Percentiles rank a stretch among this genome's conserved stretches.
Conservation (phyloP, 2,113 vertebrate species). For the Cygnus buccinator region DNA sequence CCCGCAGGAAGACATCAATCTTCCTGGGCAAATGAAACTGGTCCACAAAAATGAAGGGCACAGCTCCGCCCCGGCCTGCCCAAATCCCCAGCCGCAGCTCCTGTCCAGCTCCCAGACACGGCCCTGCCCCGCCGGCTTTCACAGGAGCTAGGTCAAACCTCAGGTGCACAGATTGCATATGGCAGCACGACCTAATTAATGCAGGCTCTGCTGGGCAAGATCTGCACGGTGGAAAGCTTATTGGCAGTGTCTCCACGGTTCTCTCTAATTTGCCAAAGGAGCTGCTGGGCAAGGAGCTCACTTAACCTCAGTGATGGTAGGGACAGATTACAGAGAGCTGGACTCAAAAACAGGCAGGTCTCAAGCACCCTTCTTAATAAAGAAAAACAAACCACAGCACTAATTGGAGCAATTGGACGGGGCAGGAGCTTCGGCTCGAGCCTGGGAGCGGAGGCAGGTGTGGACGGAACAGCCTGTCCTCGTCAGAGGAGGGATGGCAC, state of each 20-base stretch:
- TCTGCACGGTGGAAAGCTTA: not conserved
- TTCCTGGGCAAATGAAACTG: not conserved
- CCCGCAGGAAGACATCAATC: not conserved
- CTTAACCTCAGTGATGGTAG: not conserved
- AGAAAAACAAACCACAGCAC: not conserved
- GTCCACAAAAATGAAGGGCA: conserved; percentile 17
- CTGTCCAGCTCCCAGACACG: not conserved
- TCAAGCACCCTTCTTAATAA: not conserved
- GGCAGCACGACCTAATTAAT: conserved; percentile 43
- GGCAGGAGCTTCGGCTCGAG: not conserved
- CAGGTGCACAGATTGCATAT: conserved; percentile 9
- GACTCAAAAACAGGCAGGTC: not conserved
- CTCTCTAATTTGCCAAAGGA: conserved; percentile 42
- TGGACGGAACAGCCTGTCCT: fast-evolving
- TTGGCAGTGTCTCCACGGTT: not conserved
- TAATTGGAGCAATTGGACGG: not conserved
- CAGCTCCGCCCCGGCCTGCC: conserved; percentile 17
- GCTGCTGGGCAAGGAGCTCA: conserved; percentile 44
- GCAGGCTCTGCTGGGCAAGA: not conserved
- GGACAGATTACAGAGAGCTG: conserved; percentile 17
- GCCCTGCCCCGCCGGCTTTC: not conserved
- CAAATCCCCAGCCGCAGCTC: not conserved
- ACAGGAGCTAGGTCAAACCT: conserved; percentile 34
- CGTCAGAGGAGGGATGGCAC: not conserved
- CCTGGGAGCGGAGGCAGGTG: not conserved